Evolutionary conservation across 2,888 invertebrate genomes (phyloP), one percentile per base, ranked within the genome.

Genomic region (Nesidiocoris tenuis): DNA sequence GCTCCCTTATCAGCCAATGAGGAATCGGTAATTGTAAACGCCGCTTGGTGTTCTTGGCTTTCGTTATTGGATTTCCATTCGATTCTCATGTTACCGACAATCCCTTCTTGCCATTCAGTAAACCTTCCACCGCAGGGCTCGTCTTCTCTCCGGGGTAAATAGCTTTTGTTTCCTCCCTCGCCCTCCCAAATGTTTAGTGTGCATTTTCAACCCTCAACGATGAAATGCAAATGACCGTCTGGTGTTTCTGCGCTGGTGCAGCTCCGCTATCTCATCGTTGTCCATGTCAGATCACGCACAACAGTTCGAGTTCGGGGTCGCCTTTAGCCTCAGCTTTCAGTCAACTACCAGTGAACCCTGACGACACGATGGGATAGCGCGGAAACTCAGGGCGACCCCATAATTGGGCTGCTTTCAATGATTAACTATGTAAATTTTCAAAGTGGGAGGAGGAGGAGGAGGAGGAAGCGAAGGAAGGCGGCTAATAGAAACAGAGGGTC

Each of bases 371-470:
- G 39, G 39, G 39, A 7, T 39, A 39, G 39, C 39, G 39, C 39
- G 5, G 39, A 39, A 39, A 39, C 39, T 3, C 39, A 39, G 39
- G 39, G 39, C 39, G 39, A 39, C 39, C 18, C 65, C 39, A 39
- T 67, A 67, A 67, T 67, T 67, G 67, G 67, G 67, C 67, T 67
- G 21, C 67, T 67, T 56, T 54, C 67, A 17, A 59, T 70, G 70
- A 70, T 70, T 59, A 70, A 70, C 70, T 70, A 70, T 70, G 70
- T 70, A 70, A 70, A 70, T 70, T 24, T 23, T 59, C 12, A 24
- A 54, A 70, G 70, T 56, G 70, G n/a, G 59, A 56, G 19, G 70
- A 65, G 19, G 65, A 18, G 17, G 25, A 25, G 2, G 16, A 23
- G 55, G n/a, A 25, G 17, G 66, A 64, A 24, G 65, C 7, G 1